Evolutionary conservation across 2,888 invertebrate species (phyloP), one percentile per base, ranked within the genome.

Genomic region (Stenichneumon culpator): DNA sequence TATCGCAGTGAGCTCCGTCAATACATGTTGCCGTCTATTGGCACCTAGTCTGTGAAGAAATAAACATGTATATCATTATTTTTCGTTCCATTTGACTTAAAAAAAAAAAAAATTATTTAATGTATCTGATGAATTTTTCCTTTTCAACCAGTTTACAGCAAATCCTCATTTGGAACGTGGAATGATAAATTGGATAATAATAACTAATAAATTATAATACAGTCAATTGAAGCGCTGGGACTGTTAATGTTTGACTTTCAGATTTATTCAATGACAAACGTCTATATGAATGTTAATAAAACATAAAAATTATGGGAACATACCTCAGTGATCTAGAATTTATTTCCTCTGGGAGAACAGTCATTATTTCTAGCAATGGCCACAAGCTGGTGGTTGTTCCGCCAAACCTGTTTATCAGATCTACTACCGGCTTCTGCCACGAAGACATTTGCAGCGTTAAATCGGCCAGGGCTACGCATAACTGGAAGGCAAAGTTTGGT

Each of bases 311-410:
- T 11, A 11, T 44, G 44, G 4, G 16, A n/a, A 57, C 52, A 47
- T 89, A 91, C 89, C 97, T 96, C 82, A 98, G 94, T 87, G 96
- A 96, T 88, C 97, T 94, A 0, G 97, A 97, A 93, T 97, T 97
- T 82, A 99, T 97, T 96, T 99, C 99, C 95, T 99, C 99, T 5
- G 99, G 99, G 91, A 99, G 95, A 36, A 99, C 97, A 68, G 97
- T 98, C 88, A 99, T 95, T 88, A 99, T 96, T 95, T 99, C 99
- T 89, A 99, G 94, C 83, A 99, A 95, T 36, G 98, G 98, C 95
- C 97, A 97, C 87, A 97, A 95, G 91, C 96, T 96, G 86, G 95
- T 95, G 36, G 95, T 94, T 52, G 93, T 93, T 36, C 95, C 92
- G 0, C 97, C 96, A 91, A 97, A 97, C 92, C 96, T 96, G 91